Evolutionary conservation across 2,888 invertebrate species (phyloP), one percentile per base, ranked within the genome.

Genomic region (Eudemis profundana): DNA sequence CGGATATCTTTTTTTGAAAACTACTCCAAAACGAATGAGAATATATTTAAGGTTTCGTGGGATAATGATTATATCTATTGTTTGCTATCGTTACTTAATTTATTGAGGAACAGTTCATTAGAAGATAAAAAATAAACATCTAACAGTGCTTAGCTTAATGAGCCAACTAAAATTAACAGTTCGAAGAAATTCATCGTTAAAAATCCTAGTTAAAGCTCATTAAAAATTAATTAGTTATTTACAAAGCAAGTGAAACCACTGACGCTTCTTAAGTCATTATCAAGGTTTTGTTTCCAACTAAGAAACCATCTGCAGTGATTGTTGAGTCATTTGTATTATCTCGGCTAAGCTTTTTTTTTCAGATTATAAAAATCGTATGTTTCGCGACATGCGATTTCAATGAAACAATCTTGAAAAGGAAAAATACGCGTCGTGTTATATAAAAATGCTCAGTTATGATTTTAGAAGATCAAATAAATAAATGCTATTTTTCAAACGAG

Each of bases 201-300:
- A 38, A 36, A 47, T 36, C 12, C 5, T n/a, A 38, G 15, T 8
- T 19, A 59, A 49, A 3, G 19, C 36, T 60, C 65, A 38, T 65
- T 53, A 65, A 60, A 38, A 60, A 44, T 29, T 60, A 51, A 51
- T 62, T 62, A 62, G 14, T 44, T 21, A 38, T 27, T 47, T 19
- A 27, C 50, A 50, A 56, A 50, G 38, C 44, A 33, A 46, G 40
- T 36, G 40, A 63, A 63, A 64, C 29, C n/a, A 47, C 53, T 19
- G 38, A 38, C 23, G 21, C 33, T 47, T 47, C 21, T 33, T 19
- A 49, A 54, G 53, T 50, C 21, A 46, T 54, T 47, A 51, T 49
- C 15, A 46, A 29, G 19, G 47, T 40, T 40, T 59, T 60, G 56
- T 60, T 40, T 10, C 47, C 50, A 15, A 15, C 40, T 12, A 38